phyloP scores from a whole-genome alignment of 2,113 vertebrate genomes.

The Pelvicachromis taeniatus region DNA sequence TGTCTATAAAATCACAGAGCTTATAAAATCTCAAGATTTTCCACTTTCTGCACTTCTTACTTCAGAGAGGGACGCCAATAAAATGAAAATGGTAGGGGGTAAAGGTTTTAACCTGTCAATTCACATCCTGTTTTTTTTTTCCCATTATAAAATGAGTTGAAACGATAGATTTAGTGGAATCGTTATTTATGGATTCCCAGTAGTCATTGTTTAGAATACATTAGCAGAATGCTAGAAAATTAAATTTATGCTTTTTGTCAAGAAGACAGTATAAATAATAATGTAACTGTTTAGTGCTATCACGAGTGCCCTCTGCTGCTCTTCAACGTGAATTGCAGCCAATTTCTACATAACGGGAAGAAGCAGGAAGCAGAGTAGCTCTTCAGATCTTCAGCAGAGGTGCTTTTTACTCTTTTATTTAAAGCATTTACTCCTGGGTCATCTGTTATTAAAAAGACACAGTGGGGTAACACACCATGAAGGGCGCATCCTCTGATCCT shows the following conservation, averaged over 20 bases:
- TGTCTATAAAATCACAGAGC: not conserved
- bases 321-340: not conserved
- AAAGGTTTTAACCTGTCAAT: not conserved
- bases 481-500: not conserved
- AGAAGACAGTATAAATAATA: not conserved
- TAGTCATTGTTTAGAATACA: not conserved
- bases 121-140: not conserved
- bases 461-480: not conserved
- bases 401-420: not conserved
- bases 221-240: not conserved
- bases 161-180: not conserved
- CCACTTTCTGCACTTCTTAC: not conserved
- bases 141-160: not conserved
- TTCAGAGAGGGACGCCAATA: not conserved
- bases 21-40: not conserved
- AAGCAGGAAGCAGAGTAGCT: not conserved
- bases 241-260: accelerated
- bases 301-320: not conserved
- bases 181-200: not conserved
- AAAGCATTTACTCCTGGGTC: not conserved
- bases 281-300: not conserved
- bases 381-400: not conserved
- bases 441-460: accelerated
- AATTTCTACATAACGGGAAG: not conserved
- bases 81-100: not conserved